A percentile compares a stretch with the other conserved stretches of the same genome.
Evolutionary conservation across 2,888 invertebrate species (phyloP).

Genomic region (Crioceris asparagi): DNA sequence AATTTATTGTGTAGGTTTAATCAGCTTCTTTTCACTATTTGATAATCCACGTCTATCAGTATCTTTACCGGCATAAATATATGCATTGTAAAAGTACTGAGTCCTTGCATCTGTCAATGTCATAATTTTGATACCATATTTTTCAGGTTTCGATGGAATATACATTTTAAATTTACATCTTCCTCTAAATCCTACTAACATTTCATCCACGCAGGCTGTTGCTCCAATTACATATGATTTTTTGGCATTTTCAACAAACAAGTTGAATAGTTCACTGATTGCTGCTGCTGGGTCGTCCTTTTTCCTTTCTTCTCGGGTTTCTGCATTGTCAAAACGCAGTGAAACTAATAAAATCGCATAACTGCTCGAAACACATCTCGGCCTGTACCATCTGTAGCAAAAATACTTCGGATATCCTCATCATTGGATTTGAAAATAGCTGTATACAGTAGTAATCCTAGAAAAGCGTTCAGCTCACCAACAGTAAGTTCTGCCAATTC

Average conservation of each 20-base stretch:
- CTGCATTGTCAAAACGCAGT: constrained; percentile 16
- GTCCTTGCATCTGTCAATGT: constrained; percentile 23
- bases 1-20: constrained; percentile 25
- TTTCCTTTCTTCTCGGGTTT: constrained; percentile 14
- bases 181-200: constrained; percentile 22
- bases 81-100: constrained; percentile 21
- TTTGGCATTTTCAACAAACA: constrained; percentile 11
- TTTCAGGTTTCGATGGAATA: constrained; percentile 27
- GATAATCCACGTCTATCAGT: constrained; percentile 22
- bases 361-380: constrained; percentile 14
- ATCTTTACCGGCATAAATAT: constrained; percentile 25
- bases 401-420: constrained; percentile 12
- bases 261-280: constrained; percentile 8
- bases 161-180: constrained; percentile 25
- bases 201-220: constrained; percentile 22
- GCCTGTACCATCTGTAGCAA: constrained; percentile 18
- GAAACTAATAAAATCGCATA: constrained; percentile 11
- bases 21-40: constrained; percentile 20
- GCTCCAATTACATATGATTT: constrained; percentile 4
- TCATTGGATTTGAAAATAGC: constrained; percentile 15
- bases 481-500: too few species aligned
- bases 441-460: constrained; percentile 15
- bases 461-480: constrained; percentile 16
- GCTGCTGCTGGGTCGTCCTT: constrained; percentile 14
- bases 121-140: constrained; percentile 28